Percentiles rank a stretch among this genome's conserved stretches.
phyloP scores from a whole-genome alignment of 2,797 vertebrate genomes.

The Phaenicophaeus curvirostris region DNA sequence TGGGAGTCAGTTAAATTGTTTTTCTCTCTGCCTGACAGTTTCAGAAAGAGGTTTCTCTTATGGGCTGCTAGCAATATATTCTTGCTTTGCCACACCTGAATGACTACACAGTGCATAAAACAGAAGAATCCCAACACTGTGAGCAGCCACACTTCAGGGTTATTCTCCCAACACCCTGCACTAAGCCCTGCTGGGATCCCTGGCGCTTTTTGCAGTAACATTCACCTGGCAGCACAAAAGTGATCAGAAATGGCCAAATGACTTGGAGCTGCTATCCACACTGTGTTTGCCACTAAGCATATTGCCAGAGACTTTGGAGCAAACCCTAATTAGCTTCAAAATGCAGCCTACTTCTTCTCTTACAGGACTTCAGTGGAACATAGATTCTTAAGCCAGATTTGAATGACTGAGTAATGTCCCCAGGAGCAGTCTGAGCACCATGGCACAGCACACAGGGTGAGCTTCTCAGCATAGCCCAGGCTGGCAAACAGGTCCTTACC shows the following conservation, averaged over 20 bases:
- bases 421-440: not conserved
- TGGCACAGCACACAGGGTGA: not conserved
- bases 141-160: accelerated
- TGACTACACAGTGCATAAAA: not conserved
- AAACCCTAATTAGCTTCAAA: not conserved
- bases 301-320: not conserved
- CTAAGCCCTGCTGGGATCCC: not conserved
- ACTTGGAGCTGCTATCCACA: not conserved
- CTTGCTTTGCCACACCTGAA: not conserved
- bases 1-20: not conserved
- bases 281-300: not conserved
- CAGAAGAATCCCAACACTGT: not conserved
- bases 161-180: not conserved
- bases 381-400: not conserved
- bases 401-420: not conserved
- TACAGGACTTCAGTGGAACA: not conserved
- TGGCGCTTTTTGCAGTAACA: not conserved
- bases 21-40: not conserved
- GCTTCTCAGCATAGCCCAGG: not conserved
- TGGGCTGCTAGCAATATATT: not conserved
- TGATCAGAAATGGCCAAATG: not conserved
- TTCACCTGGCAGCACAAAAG: not conserved
- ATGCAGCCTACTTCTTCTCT: not conserved
- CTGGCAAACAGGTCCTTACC: not conserved
- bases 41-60: not conserved